These are phyloP conservation scores for Neolamprologus caudopunctatus DNA, from an alignment of 2,113 vertebrate genomes.

Conservation along the genomic window DNA sequence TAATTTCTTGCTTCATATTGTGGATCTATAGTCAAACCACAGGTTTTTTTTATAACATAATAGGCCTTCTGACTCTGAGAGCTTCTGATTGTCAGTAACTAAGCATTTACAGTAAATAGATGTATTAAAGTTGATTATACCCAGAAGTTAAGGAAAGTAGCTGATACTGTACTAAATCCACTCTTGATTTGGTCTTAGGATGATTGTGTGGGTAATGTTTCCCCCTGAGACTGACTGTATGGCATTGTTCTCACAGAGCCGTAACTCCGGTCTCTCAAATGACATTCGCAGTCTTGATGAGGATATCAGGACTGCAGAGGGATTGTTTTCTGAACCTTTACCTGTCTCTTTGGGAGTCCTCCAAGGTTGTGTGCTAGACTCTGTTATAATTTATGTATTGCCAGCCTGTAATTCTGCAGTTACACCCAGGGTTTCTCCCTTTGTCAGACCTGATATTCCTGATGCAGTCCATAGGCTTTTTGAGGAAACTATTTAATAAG, in stretches of 20 bases:
- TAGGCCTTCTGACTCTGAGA: background rate
- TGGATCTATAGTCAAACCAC: background rate
- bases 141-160: background rate
- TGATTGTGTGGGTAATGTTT: background rate
- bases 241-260: slow-evolving; percentile 22
- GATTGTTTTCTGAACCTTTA: slow-evolving; percentile 29
- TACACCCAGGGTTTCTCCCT: background rate
- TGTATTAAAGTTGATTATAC: background rate
- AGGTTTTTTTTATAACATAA: background rate
- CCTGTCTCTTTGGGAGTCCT: slow-evolving; percentile 35
- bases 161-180: background rate
- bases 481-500: background rate
- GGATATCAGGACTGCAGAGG: slow-evolving; percentile 17
- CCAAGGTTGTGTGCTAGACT: slow-evolving; percentile 23
- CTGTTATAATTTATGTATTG: background rate
- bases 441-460: background rate
- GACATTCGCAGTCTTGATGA: slow-evolving; percentile 40
- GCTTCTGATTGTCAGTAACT: background rate
- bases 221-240: background rate
- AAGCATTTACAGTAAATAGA: background rate
- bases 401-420: background rate
- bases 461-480: background rate
- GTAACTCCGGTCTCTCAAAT: slow-evolving; percentile 8
- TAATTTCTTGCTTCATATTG: background rate
- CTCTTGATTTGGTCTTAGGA: background rate